These are phyloP conservation scores for Limnephilus auricula DNA, from an alignment of 2,888 invertebrate genomes.

Conservation along the genomic window DNA sequence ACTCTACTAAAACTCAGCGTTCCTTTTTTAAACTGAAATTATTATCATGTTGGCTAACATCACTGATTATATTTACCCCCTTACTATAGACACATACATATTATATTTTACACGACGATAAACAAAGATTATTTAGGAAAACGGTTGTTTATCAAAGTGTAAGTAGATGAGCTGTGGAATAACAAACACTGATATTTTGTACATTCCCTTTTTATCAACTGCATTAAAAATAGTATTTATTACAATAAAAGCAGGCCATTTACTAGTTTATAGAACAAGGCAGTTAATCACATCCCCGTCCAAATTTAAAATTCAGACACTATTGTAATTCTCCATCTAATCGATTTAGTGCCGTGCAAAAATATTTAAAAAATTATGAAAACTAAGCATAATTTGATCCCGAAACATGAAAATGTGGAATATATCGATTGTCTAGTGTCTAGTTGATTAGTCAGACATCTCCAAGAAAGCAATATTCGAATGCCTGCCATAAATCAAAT, in stretches of 20 bases:
- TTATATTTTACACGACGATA: too few relatives aligned
- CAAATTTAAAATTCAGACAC: background rate
- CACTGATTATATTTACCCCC: background rate
- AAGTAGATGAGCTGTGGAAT: background rate
- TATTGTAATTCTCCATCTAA: conserved; percentile 3
- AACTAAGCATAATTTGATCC: conserved; percentile 22
- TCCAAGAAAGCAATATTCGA: too few relatives aligned
- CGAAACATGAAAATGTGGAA: conserved; percentile 23
- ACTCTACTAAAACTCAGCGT: background rate
- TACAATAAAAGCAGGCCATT: conserved; percentile 12
- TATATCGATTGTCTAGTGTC: too few relatives aligned
- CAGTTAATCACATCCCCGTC: conserved; percentile 26
- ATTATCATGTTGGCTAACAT: background rate
- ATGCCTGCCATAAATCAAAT: too few relatives aligned
- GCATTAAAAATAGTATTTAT: conserved; percentile 5
- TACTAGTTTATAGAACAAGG: conserved; percentile 25
- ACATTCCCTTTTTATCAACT: background rate
- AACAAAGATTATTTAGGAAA: too few relatives aligned
- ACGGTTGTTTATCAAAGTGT: background rate
- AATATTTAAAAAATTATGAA: background rate
- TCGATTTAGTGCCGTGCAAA: background rate
- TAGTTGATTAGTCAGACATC: too few relatives aligned
- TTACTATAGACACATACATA: too few relatives aligned
- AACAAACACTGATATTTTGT: background rate
- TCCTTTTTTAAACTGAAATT: background rate